Base-by-base conservation (phyloP, 2,888 invertebrate species). In the Congeria kusceri region DNA sequence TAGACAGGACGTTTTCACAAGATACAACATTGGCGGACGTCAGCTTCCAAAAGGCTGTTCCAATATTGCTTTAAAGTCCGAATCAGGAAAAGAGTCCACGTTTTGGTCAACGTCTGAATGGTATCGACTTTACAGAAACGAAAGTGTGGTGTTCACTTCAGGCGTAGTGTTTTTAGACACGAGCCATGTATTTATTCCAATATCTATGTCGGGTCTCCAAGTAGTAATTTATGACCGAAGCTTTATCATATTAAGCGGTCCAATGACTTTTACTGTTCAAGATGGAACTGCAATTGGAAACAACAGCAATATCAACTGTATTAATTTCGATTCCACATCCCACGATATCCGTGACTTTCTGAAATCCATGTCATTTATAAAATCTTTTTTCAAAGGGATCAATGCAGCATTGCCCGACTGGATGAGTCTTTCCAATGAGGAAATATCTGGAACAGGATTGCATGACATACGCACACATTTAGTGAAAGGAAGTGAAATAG, bases 141-240 rank as follows among this genome's bases (percentile, higher is more conserved):
- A 4, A 15, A n/a, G 1, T 28, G 47, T 44, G 13, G 18, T 59
- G 13, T 68, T 46, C 28, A 59, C 68, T 15, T 28, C 39, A n/a
- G 68, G 68, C 1, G n/a, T 68, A n/a, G 59, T 68, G 11, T 68
- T 68, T 28, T 46, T 46, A 27, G 68, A 68, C 58, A 20, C 59
- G n/a, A 39, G 58, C 46, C 18, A 29, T 27, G 25, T 68, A 28
- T 58, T 59, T 27, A 20, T 68, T 23, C 68, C 68, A 7, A 49
- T 68, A 15, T 58, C 68, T 4, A 1, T 68, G 25, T 59, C 18
- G 18, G 68, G 68, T 27, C 58, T 59, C 5, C 18, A 25, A n/a
- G 59, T 68, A 15, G n/a, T 27, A 4, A 32, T 7, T 2, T n/a
- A 3, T 28, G 9, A 15, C 39, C 9, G 39, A 1, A 15, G 39